Percentiles rank a stretch among this genome's conserved stretches.
phyloP scores from a whole-genome alignment of 2,888 invertebrate species.

The Xanthia icteritia region DNA sequence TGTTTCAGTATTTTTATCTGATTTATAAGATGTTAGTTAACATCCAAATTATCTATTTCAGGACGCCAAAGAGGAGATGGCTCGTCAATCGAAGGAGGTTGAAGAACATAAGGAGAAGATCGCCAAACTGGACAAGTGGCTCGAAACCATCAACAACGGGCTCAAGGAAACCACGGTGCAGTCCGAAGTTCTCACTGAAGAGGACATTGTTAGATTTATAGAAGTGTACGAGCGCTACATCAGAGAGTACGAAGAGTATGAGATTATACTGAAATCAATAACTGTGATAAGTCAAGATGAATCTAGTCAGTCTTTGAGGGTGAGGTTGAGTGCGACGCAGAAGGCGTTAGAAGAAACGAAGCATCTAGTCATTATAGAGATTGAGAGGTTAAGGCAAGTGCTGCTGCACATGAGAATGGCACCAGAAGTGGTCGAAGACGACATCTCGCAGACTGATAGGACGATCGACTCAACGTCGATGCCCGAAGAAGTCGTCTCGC shows the following conservation, averaged over 20 bases:
- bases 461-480: conserved; percentile 93
- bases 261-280: conserved; percentile 84
- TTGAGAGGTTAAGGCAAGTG: conserved; percentile 88
- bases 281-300: conserved; percentile 85
- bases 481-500: conserved; percentile 92
- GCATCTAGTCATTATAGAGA: conserved; percentile 90
- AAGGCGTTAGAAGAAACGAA: conserved; percentile 91
- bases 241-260: conserved; percentile 86
- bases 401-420: conserved; percentile 83
- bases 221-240: conserved; percentile 87
- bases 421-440: conserved; percentile 85
- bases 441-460: conserved; percentile 89
- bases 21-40: neutral
- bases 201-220: conserved; percentile 85
- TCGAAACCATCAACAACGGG: conserved; percentile 87
- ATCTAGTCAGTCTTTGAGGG: conserved; percentile 89
- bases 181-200: conserved; percentile 81
- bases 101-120: conserved; percentile 84
- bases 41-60: conserved; percentile 71
- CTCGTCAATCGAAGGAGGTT: conserved; percentile 81
- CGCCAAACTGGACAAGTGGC: conserved; percentile 87
- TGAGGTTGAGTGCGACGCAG: conserved; percentile 90
- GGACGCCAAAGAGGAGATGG: conserved; percentile 86
- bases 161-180: conserved; percentile 86
- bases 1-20: neutral